Base-by-base conservation (phyloP, 2,113 vertebrate genomes). In the Cyanoramphus novaezelandiae region DNA sequence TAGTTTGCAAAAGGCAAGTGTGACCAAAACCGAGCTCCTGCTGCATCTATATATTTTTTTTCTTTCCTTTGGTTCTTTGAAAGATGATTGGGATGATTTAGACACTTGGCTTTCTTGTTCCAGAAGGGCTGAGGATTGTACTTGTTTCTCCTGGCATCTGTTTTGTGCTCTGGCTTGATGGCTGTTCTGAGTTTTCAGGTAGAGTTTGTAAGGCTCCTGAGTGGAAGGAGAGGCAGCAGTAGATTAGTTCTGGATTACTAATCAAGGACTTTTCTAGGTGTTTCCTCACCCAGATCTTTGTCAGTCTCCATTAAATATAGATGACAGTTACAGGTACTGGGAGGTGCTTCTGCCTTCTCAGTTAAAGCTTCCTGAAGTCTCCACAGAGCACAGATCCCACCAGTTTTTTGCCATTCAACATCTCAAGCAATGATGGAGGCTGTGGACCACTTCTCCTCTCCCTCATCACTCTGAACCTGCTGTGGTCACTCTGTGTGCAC, bases 401-500 rank as follows among this genome's bases (percentile, higher is more conserved):
- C 8, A 25, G 4, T 18, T 76, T 46, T 49, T 85, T 93, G 49
- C 57, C 33, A 9, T 84, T 91, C 18, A 57, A 18, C 47, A 50
- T 57, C 37, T 69, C 12, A 18, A 69, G 33, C 0, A 0, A 12
- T 6, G 16, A 33, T 2, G 4, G 14, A 35, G 15, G 29, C 80
- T 79, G 20, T 60, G 81, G 21, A 25, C 37, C 2, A 4, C 13
- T 70, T 7, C 3, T 72, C 11, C 35, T 75, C 43, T 81, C 18
- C 29, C 33, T 93, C 15, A 4, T 37, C 35, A 2, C 46, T 94
- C 52, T 63, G 37, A 82, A 69, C 57, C 28, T 79, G 52, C 35
- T 60, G 69, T 0, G 0, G 23, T 71, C 1, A 1, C 35, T 86
- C 67, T 0, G 0, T 1, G 2, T 31, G 17, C 1, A 7, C 69